phyloP scores from a whole-genome alignment of 1,140 invertebrate species.

The Paraescarpia echinospica region DNA sequence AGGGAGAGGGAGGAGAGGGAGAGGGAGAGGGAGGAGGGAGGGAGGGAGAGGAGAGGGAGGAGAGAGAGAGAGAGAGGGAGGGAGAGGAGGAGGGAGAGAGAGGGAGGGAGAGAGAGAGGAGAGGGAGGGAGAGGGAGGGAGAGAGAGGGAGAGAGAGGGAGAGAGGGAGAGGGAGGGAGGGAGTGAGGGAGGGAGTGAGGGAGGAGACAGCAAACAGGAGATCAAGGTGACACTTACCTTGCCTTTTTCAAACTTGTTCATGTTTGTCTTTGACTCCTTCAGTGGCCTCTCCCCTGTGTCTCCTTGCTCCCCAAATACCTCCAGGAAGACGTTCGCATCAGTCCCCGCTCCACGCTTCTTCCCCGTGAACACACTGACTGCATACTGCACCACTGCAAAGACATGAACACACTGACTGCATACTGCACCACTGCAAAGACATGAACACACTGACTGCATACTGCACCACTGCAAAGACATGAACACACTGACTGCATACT shows the following conservation, averaged over 20 bases:
- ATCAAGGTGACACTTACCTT: constrained; percentile 39
- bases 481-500: constrained; percentile 56
- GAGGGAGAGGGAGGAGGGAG: not conserved
- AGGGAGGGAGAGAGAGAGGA: too few relatives aligned
- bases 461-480: constrained; percentile 51
- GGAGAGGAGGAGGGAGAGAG: too few relatives aligned
- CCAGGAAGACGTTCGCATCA: constrained; percentile 54
- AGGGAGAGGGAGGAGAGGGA: too few relatives aligned
- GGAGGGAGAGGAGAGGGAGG: too few relatives aligned
- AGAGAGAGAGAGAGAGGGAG: too few relatives aligned
- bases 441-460: constrained; percentile 51
- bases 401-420: not conserved
- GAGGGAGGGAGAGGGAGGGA: too few relatives aligned
- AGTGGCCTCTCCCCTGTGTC: constrained; percentile 52
- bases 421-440: constrained; percentile 22
- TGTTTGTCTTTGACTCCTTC: constrained; percentile 47
- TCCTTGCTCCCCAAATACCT: constrained; percentile 55
- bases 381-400: constrained; percentile 38
- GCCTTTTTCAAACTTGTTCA: constrained; percentile 57
- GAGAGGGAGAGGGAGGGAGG: too few relatives aligned
- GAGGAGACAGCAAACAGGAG: not conserved
- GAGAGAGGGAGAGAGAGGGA: too few relatives aligned
- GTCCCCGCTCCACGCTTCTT: constrained; percentile 52
- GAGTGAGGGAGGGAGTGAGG: too few relatives aligned
- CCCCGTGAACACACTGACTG: constrained; percentile 54